These are phyloP conservation scores for Amphipyra tragopoginis DNA, from an alignment of 2,888 invertebrate genomes.

Conservation along the genomic window DNA sequence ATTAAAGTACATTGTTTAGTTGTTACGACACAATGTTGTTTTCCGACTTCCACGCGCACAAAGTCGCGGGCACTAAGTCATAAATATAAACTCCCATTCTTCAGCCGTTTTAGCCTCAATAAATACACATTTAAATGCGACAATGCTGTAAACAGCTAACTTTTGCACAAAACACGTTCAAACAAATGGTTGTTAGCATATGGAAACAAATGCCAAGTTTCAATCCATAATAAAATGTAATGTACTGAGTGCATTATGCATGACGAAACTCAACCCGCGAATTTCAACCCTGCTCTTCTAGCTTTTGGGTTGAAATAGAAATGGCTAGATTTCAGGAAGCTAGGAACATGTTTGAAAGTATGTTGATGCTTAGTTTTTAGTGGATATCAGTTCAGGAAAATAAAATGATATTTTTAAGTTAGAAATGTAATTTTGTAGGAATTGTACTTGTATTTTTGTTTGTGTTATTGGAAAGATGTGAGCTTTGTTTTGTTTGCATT, in stretches of 20 bases:
- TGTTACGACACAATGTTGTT: too few species aligned
- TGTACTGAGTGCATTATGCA: constrained; percentile 43
- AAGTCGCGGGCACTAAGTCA: too few species aligned
- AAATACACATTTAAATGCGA: constrained; percentile 32
- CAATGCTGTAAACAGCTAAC: constrained; percentile 13
- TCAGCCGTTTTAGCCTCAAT: constrained; percentile 17
- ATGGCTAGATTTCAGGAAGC: constrained; percentile 19
- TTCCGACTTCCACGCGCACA: too few species aligned
- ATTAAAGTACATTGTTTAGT: too few species aligned
- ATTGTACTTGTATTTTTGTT: constrained; percentile 7
- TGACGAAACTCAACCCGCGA: constrained; percentile 17
- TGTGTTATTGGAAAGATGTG: too few species aligned
- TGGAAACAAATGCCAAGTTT: constrained; percentile 50
- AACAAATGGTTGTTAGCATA: constrained; percentile 44
- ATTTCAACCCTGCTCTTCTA: constrained; percentile 1
- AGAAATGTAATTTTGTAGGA: constrained; percentile 14
- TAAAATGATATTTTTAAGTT: constrained; percentile 42
- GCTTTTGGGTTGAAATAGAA: constrained; percentile 32
- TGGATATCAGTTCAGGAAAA: constrained; percentile 31
- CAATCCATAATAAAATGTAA: constrained; percentile 50
- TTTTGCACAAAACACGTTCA: constrained; percentile 26
- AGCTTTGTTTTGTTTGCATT: too few species aligned
- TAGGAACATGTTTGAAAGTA: constrained; percentile 23
- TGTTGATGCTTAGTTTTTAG: constrained; percentile 50
- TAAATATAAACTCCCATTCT: too few species aligned